Percentiles rank a stretch among this genome's conserved stretches.
Conservation (phyloP, 2,113 vertebrate species). For the Phaetusa simplex region DNA sequence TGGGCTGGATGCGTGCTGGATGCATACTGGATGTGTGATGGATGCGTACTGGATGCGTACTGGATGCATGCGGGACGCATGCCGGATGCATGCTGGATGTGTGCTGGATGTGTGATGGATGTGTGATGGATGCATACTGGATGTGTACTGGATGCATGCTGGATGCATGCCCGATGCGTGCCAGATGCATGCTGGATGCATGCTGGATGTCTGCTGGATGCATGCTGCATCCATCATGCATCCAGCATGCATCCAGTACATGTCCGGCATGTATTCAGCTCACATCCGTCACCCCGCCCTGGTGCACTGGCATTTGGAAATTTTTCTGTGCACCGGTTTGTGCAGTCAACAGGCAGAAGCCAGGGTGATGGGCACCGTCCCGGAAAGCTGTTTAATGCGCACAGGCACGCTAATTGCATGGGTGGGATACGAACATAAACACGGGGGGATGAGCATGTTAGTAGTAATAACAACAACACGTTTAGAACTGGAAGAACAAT, state of each 20-base stretch:
- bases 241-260: background rate
- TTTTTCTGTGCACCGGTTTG: rapidly evolving
- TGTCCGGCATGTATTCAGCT: background rate
- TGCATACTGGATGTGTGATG: too few species aligned
- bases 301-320: background rate
- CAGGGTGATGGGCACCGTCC: background rate
- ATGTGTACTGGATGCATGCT: too few species aligned
- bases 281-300: rapidly evolving
- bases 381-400: background rate
- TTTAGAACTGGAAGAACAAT: background rate
- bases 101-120: too few species aligned
- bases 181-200: too few species aligned
- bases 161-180: too few species aligned
- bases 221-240: too few species aligned
- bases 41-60: too few species aligned
- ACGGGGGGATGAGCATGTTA: background rate
- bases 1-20: too few species aligned
- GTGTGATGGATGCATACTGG: too few species aligned
- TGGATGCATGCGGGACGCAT: too few species aligned
- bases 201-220: too few species aligned
- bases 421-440: rapidly evolving
- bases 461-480: rapidly evolving
- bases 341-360: background rate
- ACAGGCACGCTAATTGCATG: rapidly evolving
- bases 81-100: too few species aligned